A percentile compares a stretch with the other conserved stretches of the same genome.
Evolutionary conservation across 2,888 invertebrate genomes (phyloP).

Genomic region (Perithous albicinctus): DNA sequence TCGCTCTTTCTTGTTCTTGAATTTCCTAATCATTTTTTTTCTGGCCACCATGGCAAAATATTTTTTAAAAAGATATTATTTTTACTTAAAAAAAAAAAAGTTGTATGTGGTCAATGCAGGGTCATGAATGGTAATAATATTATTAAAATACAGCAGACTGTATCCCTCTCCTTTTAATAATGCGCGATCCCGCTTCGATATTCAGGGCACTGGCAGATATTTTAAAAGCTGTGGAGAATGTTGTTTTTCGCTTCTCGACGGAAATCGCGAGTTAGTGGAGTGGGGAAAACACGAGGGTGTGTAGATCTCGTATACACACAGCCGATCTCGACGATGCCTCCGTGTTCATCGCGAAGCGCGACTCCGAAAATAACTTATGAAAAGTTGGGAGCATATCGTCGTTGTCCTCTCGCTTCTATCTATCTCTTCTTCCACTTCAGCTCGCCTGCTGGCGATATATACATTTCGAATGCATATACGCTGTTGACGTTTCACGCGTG

Average conservation of each 20-base stretch:
- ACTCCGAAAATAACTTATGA: conserved; percentile 67
- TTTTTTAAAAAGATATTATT: too few species aligned
- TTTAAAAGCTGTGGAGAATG: conserved; percentile 63
- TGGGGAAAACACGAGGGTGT: conserved; percentile 14
- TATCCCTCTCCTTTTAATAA: conserved; percentile 2
- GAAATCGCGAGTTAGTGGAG: conserved; percentile 22
- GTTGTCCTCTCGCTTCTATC: conserved; percentile 18
- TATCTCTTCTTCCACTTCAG: neutral
- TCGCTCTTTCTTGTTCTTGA: too few species aligned
- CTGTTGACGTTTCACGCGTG: conserved; percentile 14
- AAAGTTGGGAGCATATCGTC: conserved; percentile 45
- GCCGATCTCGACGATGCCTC: conserved; percentile 22
- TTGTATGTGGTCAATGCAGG: conserved; percentile 11
- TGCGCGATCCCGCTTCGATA: conserved; percentile 5
- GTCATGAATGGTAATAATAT: conserved; percentile 3
- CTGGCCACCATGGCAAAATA: too few species aligned
- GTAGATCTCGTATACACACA: conserved; percentile 8
- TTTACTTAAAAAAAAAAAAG: too few species aligned
- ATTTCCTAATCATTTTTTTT: too few species aligned
- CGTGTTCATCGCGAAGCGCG: conserved; percentile 32
- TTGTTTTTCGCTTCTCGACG: conserved; percentile 58
- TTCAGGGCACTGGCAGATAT: conserved; percentile 50
- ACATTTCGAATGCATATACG: conserved; percentile 8
- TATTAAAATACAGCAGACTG: neutral
- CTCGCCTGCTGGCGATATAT: neutral